Percentiles rank a stretch among this genome's conserved stretches.
These are phyloP conservation scores for Littorina saxatilis DNA, from an alignment of 1,140 invertebrate species.

Conservation along the genomic window DNA sequence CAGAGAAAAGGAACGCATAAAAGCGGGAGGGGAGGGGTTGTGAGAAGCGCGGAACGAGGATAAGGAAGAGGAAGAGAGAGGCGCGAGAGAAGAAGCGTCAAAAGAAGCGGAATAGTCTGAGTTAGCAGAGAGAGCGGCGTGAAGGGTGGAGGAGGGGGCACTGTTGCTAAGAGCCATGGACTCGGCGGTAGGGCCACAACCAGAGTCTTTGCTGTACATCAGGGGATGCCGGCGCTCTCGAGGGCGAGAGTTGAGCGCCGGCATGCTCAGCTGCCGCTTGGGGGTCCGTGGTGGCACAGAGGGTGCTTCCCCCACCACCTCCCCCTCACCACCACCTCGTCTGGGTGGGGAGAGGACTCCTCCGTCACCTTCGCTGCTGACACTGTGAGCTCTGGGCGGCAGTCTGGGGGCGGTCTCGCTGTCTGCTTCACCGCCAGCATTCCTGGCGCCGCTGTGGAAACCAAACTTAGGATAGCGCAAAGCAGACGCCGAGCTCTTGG, in stretches of 20 bases:
- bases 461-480: constrained; percentile 63
- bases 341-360: background rate
- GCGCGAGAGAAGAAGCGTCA: constrained; percentile 51
- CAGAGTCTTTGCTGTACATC: constrained; percentile 25
- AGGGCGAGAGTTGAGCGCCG: constrained; percentile 24
- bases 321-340: too few relatives aligned
- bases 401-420: background rate
- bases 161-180: constrained; percentile 8
- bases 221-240: constrained; percentile 26
- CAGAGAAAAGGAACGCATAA: constrained; percentile 25
- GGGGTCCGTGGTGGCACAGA: constrained; percentile 6
- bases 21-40: background rate
- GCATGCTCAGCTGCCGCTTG: constrained; percentile 32
- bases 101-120: constrained; percentile 35
- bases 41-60: constrained; percentile 29
- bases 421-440: background rate
- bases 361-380: background rate
- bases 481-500: constrained; percentile 45
- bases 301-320: background rate
- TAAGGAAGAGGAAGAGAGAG: constrained; percentile 37
- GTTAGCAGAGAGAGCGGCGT: background rate
- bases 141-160: background rate
- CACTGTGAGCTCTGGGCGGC: constrained; percentile 14
- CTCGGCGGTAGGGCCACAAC: background rate
- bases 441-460: constrained; percentile 47